Evolutionary conservation across 2,113 vertebrate genomes (phyloP).

Genomic region (Stegastes partitus): DNA sequence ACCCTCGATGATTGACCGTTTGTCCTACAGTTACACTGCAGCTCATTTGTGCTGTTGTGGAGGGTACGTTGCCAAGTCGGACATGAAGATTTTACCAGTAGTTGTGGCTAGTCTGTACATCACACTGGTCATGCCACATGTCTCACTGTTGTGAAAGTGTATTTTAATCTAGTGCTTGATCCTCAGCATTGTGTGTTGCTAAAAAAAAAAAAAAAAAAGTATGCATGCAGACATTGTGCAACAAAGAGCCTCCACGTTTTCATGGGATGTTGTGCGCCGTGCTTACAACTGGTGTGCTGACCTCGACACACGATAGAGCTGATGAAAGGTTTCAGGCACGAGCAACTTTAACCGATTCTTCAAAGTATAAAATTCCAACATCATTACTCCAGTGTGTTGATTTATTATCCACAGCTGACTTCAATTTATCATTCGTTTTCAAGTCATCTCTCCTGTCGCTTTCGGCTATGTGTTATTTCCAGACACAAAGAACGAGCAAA

Average conservation of each 20-base stretch:
- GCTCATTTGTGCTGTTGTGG: constrained; percentile 11
- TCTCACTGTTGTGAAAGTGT: not conserved
- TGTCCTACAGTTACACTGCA: not conserved
- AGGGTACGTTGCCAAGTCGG: not conserved
- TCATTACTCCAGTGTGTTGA: constrained; percentile 47
- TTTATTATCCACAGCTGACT: constrained; percentile 72
- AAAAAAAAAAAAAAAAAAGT: constrained; percentile 16
- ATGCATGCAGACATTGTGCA: not conserved
- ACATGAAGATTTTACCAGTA: constrained; percentile 9
- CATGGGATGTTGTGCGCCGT: constrained; percentile 18
- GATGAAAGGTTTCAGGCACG: constrained; percentile 37
- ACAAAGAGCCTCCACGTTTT: constrained; percentile 19
- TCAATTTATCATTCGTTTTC: constrained; percentile 55
- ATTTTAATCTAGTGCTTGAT: constrained; percentile 3
- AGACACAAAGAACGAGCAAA: constrained; percentile 37
- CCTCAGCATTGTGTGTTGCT: not conserved
- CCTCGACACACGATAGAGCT: constrained; percentile 30
- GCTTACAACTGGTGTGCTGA: constrained; percentile 31
- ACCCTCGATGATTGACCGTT: not conserved
- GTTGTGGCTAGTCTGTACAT: constrained; percentile 14
- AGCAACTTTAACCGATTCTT: constrained; percentile 19
- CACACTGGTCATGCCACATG: constrained; percentile 9
- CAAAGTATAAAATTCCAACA: constrained; percentile 41
- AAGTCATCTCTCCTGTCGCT: constrained; percentile 26
- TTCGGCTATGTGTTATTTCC: constrained; percentile 14